Evolutionary conservation across 2,797 vertebrate genomes (phyloP).

Genomic region (Takifugu rubripes): DNA sequence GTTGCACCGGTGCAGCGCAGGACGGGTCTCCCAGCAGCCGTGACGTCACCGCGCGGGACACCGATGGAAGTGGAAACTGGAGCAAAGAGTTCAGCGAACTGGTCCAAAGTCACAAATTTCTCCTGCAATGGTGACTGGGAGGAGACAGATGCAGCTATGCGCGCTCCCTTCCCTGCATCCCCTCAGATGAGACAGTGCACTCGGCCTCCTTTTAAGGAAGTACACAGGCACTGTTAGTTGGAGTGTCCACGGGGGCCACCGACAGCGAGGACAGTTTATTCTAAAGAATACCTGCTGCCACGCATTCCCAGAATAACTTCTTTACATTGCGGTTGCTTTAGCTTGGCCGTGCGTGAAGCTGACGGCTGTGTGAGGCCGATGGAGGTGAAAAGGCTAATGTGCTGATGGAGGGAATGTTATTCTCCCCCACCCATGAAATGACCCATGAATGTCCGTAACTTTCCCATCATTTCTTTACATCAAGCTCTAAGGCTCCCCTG

Average conservation of each 20-base stretch:
- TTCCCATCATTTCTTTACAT: neutral
- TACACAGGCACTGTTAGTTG: constrained; percentile 53
- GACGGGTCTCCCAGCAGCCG: neutral
- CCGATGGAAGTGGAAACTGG: no score
- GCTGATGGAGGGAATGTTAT: neutral
- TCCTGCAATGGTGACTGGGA: constrained; percentile 2
- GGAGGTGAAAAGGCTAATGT: neutral
- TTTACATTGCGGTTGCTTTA: constrained; percentile 46
- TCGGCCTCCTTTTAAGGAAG: constrained; percentile 74
- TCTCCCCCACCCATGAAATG: constrained; percentile 5
- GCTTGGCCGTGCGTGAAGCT: constrained; percentile 31
- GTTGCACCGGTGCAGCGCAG: neutral
- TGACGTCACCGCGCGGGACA: no score
- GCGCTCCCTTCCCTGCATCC: constrained; percentile 51
- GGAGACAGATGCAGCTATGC: constrained; percentile 45
- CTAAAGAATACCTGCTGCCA: constrained; percentile 65
- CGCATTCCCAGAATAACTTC: constrained; percentile 54
- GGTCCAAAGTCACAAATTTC: neutral
- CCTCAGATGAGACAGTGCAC: constrained; percentile 38
- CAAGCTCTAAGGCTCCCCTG: neutral
- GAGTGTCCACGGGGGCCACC: constrained; percentile 46
- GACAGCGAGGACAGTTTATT: constrained; percentile 60
- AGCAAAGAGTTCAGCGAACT: neutral
- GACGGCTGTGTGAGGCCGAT: constrained; percentile 6
- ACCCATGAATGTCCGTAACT: neutral